phyloP scores from a whole-genome alignment of 1,140 invertebrate genomes.

The Pararge aegeria region DNA sequence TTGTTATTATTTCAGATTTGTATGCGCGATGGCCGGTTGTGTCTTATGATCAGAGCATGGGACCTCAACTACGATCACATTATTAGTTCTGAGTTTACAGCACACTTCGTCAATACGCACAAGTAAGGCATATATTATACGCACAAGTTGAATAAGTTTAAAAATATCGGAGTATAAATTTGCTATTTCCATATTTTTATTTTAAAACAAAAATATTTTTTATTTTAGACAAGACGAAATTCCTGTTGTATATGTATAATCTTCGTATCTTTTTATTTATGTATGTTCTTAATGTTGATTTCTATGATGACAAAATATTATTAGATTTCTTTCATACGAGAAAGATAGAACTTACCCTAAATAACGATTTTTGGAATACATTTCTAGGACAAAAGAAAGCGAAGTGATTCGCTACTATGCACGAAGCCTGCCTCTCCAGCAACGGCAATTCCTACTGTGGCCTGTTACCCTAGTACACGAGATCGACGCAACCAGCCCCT shows the following conservation, averaged over 20 bases:
- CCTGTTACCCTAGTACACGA: conserved; percentile 72
- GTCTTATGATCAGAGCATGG: conserved; percentile 68
- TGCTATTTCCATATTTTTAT: too few relatives aligned
- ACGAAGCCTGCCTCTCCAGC: conserved; percentile 44
- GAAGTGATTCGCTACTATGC: conserved; percentile 64
- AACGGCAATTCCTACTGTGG: conserved; percentile 72
- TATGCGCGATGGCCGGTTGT: conserved; percentile 61
- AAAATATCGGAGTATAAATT: too few relatives aligned
- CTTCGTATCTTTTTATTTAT: too few relatives aligned
- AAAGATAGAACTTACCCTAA: too few relatives aligned
- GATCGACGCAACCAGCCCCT: conserved; percentile 63
- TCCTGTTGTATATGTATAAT: too few relatives aligned
- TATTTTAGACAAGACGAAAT: too few relatives aligned
- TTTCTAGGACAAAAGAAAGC: conserved; percentile 61
- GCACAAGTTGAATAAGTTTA: too few relatives aligned
- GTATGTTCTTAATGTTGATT: too few relatives aligned
- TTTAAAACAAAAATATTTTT: too few relatives aligned
- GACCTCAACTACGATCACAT: conserved; percentile 74
- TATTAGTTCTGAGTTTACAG: conserved; percentile 67
- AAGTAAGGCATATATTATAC: conserved; percentile 33
- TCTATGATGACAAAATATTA: too few relatives aligned
- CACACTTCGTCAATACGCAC: conserved; percentile 62
- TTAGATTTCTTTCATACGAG: too few relatives aligned
- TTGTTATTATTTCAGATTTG: conserved; percentile 46
- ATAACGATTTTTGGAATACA: neutral